Evolutionary conservation across 2,888 invertebrate genomes (phyloP).

Genomic region (Auanema sp.): DNA sequence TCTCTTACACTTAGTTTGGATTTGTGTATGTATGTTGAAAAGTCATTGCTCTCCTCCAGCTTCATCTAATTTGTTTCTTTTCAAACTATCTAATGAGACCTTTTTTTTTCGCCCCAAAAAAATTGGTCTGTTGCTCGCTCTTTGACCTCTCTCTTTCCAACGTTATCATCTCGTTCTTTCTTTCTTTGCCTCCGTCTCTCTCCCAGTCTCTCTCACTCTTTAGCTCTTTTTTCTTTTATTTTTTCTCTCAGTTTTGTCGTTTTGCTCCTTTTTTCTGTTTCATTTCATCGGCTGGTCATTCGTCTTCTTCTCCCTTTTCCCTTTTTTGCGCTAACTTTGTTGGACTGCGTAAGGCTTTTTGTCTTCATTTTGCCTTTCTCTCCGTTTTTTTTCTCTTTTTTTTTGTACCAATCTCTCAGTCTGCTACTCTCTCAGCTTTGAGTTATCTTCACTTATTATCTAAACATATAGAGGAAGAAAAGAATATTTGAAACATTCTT

Average conservation of each 20-base stretch:
- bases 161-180: slow-evolving; percentile 2
- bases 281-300: slow-evolving; percentile 13
- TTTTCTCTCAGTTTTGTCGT: slow-evolving; percentile 21
- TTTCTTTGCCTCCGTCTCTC: slow-evolving; percentile 6
- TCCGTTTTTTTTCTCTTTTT: slow-evolving; percentile 19
- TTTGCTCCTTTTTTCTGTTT: slow-evolving; percentile 19
- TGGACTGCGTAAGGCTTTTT: slow-evolving; percentile 23
- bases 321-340: slow-evolving; percentile 24
- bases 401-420: slow-evolving; percentile 17
- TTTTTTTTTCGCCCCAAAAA: not conserved
- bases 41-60: not conserved
- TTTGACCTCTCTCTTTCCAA: not conserved
- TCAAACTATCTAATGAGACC: slow-evolving; percentile 4
- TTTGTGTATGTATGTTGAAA: no score
- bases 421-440: slow-evolving; percentile 7
- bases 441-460: slow-evolving; percentile 7
- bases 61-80: slow-evolving; percentile 14
- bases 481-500: no score
- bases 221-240: slow-evolving; percentile 7
- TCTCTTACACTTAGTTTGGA: no score
- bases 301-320: slow-evolving; percentile 15
- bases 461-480: no score
- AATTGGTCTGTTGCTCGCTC: slow-evolving; percentile 4
- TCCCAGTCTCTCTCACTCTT: slow-evolving; percentile 9
- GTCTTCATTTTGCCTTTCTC: slow-evolving; percentile 9